Evolutionary conservation across 37 sponge, comb jelly and placozoan genomes (phyloP).

Genomic region (Lycopodina hypogea): DNA sequence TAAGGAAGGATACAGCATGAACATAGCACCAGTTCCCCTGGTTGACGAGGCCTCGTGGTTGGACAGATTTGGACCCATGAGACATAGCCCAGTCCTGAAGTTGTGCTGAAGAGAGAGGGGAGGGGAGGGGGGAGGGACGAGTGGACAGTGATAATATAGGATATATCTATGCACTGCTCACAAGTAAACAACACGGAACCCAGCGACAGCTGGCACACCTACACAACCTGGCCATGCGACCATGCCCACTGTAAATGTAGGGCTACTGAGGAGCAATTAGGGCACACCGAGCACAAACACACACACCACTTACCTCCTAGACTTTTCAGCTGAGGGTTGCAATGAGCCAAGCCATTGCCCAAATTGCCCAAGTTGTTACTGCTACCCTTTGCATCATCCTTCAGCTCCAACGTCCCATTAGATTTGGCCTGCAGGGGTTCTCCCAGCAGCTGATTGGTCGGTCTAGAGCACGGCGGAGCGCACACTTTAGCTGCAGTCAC

Average conservation of each 20-base stretch:
- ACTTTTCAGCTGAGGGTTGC: constrained; percentile 11
- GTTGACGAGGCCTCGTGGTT: constrained; percentile 89
- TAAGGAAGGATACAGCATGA: constrained; percentile 83
- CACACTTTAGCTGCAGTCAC: background rate
- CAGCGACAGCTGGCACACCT: no score
- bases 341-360: background rate
- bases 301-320: constrained; percentile 42
- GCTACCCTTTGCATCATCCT: background rate
- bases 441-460: background rate
- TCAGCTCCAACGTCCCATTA: background rate
- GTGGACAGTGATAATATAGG: no score
- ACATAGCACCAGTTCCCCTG: constrained; percentile 83
- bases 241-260: no score
- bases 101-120: constrained; percentile 52
- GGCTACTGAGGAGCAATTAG: no score
- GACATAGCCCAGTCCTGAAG: constrained; percentile 21
- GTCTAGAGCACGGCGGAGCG: background rate
- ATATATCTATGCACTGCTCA: no score
- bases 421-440: background rate
- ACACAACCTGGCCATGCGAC: no score
- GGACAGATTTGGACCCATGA: constrained; percentile 27
- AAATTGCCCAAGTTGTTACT: background rate
- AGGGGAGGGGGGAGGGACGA: background rate
- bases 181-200: no score
- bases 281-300: no score